Percentiles rank a stretch among this genome's conserved stretches.
phyloP scores from a whole-genome alignment of 2,888 invertebrate species.

The Steinernema hermaphroditum region DNA sequence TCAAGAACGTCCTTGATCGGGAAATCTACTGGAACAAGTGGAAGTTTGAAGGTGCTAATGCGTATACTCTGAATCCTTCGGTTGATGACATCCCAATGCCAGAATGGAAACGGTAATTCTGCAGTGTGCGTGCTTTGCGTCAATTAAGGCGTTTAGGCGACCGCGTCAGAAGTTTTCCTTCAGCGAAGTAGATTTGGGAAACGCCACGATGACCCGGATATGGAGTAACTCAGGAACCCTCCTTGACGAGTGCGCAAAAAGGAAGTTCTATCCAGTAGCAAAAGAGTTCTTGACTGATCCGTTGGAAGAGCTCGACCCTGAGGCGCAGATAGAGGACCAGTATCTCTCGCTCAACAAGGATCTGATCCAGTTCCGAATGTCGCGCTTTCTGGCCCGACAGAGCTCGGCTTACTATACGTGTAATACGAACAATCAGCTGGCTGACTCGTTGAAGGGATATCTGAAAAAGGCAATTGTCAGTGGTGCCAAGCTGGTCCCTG shows the following conservation, averaged over 20 bases:
- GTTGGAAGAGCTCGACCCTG: not conserved
- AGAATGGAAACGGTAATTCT: not conserved
- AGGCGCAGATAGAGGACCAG: not conserved
- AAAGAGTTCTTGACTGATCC: slow-evolving; percentile 2
- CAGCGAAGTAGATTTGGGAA: not conserved
- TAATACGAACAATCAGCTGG: too few species aligned
- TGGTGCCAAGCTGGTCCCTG: not conserved
- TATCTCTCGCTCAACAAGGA: not conserved
- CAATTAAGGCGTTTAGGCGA: not conserved
- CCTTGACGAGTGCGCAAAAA: not conserved
- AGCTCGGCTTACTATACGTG: not conserved
- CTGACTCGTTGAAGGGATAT: not conserved
- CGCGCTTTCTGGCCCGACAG: not conserved
- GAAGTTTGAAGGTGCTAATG: not conserved
- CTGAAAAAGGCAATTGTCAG: not conserved
- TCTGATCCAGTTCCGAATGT: not conserved
- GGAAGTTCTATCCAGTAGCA: not conserved
- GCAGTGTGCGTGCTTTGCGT: too few species aligned
- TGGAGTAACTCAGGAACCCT: not conserved
- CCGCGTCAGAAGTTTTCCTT: slow-evolving; percentile 21
- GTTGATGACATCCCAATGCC: not conserved
- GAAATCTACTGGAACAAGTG: slow-evolving; percentile 4
- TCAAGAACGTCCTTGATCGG: slow-evolving; percentile 11
- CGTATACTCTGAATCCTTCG: not conserved
- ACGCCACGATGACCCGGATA: slow-evolving; percentile 3